A percentile compares a stretch with the other conserved stretches of the same genome.
These are phyloP conservation scores for Iselma pallidipennis DNA, from an alignment of 2,888 invertebrate genomes.

Conservation along the genomic window DNA sequence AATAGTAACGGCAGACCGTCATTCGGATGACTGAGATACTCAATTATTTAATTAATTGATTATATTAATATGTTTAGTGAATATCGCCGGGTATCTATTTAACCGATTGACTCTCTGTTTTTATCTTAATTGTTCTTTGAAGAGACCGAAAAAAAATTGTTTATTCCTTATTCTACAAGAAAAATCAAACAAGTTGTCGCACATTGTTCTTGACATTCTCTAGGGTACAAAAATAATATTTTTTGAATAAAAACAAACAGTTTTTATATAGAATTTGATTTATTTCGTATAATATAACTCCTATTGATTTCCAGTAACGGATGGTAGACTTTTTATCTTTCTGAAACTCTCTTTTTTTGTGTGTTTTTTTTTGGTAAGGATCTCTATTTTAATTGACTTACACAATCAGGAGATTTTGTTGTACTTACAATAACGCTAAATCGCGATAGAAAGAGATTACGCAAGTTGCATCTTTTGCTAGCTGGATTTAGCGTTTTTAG, in stretches of 20 bases:
- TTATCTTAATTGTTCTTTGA: constrained; percentile 30
- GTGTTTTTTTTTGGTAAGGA: constrained; percentile 7
- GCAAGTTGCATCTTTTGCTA: too few relatives aligned
- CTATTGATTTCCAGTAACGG: too few relatives aligned
- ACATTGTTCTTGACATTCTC: constrained; percentile 17
- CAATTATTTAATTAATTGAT: constrained; percentile 36
- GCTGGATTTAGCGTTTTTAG: too few relatives aligned
- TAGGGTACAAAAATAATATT: constrained; percentile 32
- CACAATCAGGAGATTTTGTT: neutral
- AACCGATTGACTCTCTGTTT: constrained; percentile 39
- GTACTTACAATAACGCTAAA: too few relatives aligned
- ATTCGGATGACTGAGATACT: constrained; percentile 35
- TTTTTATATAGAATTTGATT: constrained; percentile 26
- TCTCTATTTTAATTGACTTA: constrained; percentile 6
- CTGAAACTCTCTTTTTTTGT: neutral
- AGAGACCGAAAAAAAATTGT: constrained; percentile 42
- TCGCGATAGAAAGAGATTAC: too few relatives aligned
- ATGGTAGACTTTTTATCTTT: constrained; percentile 6
- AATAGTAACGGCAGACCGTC: constrained; percentile 27
- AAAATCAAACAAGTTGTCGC: neutral
- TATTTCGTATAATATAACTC: constrained; percentile 14
- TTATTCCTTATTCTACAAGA: constrained; percentile 10
- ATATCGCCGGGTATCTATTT: constrained; percentile 33
- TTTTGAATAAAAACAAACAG: constrained; percentile 31
- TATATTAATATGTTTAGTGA: constrained; percentile 35